Evolutionary conservation across 2,797 vertebrate species (phyloP), one percentile per base, ranked within the genome.

Genomic region (Aplochiton taeniatus): DNA sequence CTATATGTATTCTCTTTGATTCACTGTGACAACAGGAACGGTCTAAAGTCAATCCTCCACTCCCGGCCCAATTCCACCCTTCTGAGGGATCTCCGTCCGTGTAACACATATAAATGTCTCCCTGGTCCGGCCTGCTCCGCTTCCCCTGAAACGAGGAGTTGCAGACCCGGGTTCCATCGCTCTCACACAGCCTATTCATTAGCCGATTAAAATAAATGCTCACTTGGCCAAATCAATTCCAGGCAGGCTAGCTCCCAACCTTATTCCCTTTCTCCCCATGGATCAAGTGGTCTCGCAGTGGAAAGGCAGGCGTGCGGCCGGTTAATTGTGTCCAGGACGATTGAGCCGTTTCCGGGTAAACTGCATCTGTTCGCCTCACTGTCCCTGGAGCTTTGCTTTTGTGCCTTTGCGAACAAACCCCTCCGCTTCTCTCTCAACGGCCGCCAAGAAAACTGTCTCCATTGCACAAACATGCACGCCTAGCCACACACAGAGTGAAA

Each of bases 221-320:
- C 81, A 80, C 87, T 89, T 87, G 84, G 69, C 61, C 61, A 64
- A 83, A 86, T 86, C 81, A 83, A 86, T 85, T 80, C 12, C 4
- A 74, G 63, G 71, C 75, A 73, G 63, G 18, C 73, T 65, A 71
- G 47, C 65, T 68, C 58, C 31, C 51, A 14, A 63, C 71, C 52
- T 58, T 63, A 69, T 51, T 67, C 44, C 62, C 31, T 31, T 55
- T 73, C 56, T 47, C 44, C 61, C 64, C 11, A 6, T 57, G 65
- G 75, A 77, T 71, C 50, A 64, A 55, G 69, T 31, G 31, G 31
- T 31, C 31, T 6, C 31, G 31, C 31, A 31, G 11, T 70, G 66
- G 55, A 61, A 63, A 62, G 44, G 52, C 31, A 69, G 63, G 66
- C 61, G 65, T 55, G 61, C 65, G 49, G 65, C 66, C 14, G 31